Base-by-base conservation (phyloP, 2,888 invertebrate species). In the Galeruca laticollis region DNA sequence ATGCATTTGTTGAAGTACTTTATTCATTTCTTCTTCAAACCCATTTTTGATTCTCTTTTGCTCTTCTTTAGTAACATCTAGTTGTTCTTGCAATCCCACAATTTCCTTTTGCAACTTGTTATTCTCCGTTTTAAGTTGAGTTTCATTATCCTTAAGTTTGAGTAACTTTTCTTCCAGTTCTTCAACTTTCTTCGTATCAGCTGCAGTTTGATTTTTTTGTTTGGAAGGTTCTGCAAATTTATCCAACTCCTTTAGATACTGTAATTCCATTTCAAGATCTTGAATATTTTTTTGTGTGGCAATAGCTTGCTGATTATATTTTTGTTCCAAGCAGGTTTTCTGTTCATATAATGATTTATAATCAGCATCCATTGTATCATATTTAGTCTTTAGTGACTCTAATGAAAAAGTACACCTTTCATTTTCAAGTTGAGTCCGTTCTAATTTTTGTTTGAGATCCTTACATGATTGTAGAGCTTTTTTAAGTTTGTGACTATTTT, bases 201-300 rank as follows among this genome's bases (percentile, higher is more conserved):
- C 31, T 52, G 35, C 9, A 15, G 5, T 35, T n/a, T 10, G 33
- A 54, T 65, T 73, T 37, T 68, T 73, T 20, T 68, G 66, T 47
- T 69, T 54, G 9, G 69, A 62, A 11, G 33, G 51, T 57, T 66
- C 66, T 11, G 60, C 18, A 52, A 61, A n/a, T 10, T 20, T 21
- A 37, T 35, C 54, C 56, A 73, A 43, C 33, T 74, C 72, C 31
- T 65, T 71, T 9, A 70, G 26, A 49, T 69, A 60, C 57, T 71
- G 65, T 18, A 77, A 40, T 64, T 77, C 73, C 51, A 71, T 43
- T 66, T 77, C 59, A 21, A 77, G 59, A 11, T 73, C 68, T 65
- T 75, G 71, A 62, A 78, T 79, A 49, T 75, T 72, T 6, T 72
- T 31, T 60, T 80, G 80, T 40, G 77, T 71, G 4, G 76, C 75